Conservation (phyloP, 2,888 invertebrate genomes). For the Ametastegia equiseti region DNA sequence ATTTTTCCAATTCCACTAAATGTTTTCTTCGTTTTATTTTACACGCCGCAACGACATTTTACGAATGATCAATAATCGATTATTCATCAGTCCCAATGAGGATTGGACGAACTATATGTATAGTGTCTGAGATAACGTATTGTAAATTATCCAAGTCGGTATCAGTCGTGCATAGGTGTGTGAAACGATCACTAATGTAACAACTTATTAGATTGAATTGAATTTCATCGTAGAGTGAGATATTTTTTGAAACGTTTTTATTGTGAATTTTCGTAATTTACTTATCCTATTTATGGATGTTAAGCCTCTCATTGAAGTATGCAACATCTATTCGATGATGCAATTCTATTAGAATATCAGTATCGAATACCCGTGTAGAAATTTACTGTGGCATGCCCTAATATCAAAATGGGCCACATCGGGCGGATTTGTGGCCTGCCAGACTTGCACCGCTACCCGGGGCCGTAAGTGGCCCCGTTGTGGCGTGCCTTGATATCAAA, state of each 20-base stretch:
- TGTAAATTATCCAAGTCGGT: neutral
- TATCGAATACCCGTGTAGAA: too few species aligned
- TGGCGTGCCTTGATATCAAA: too few species aligned
- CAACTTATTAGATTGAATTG: constrained; percentile 2
- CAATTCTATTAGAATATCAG: neutral
- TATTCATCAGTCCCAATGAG: neutral
- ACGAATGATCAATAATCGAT: neutral
- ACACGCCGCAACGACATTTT: neutral
- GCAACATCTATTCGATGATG: neutral
- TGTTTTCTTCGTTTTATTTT: neutral
- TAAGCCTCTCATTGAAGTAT: constrained; percentile 15
- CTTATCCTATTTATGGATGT: neutral
- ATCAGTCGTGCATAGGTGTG: neutral
- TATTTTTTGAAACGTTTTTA: constrained; percentile 2
- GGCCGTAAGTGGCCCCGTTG: too few species aligned
- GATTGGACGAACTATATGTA: neutral
- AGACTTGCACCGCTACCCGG: too few species aligned
- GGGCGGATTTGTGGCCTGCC: too few species aligned
- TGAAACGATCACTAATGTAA: neutral
- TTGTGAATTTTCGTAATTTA: neutral
- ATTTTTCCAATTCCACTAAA: neutral
- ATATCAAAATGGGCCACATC: too few species aligned
- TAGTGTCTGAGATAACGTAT: neutral
- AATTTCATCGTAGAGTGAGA: neutral
- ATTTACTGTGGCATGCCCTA: too few species aligned